phyloP scores from a whole-genome alignment of 2,113 vertebrate genomes.

The Gymnorhina tibicen region DNA sequence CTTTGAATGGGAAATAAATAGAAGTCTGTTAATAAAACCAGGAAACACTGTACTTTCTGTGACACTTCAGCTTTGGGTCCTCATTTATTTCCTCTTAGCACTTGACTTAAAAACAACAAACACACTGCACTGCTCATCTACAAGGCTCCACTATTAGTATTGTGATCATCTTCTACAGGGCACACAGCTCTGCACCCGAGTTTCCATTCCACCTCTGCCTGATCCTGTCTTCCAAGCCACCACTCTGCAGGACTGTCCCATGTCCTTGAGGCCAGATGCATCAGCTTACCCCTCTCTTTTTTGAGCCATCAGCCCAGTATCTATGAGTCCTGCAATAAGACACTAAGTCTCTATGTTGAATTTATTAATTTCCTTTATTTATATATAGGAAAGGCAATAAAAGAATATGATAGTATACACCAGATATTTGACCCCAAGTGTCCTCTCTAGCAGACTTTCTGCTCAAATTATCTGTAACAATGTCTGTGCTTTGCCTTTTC shows the following conservation, averaged over 20 bases:
- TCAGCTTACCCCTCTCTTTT: neutral
- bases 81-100: neutral
- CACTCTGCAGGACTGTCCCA: neutral
- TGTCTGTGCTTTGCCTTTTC: neutral
- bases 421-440: neutral
- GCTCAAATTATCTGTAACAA: neutral
- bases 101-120: neutral
- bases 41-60: neutral
- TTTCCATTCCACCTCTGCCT: neutral
- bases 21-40: neutral
- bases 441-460: neutral
- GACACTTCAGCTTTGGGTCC: neutral
- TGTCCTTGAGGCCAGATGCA: neutral
- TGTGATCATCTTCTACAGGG: neutral
- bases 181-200: neutral
- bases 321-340: neutral
- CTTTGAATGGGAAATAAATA: neutral
- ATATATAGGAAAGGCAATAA: constrained; percentile 43
- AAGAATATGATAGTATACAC: neutral
- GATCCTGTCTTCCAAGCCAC: neutral
- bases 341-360: neutral
- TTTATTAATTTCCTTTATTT: constrained; percentile 47
- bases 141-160: neutral
- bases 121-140: neutral
- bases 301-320: neutral